Evolutionary conservation across 2,797 vertebrate species (phyloP).

Genomic region (Anas flavirostris): DNA sequence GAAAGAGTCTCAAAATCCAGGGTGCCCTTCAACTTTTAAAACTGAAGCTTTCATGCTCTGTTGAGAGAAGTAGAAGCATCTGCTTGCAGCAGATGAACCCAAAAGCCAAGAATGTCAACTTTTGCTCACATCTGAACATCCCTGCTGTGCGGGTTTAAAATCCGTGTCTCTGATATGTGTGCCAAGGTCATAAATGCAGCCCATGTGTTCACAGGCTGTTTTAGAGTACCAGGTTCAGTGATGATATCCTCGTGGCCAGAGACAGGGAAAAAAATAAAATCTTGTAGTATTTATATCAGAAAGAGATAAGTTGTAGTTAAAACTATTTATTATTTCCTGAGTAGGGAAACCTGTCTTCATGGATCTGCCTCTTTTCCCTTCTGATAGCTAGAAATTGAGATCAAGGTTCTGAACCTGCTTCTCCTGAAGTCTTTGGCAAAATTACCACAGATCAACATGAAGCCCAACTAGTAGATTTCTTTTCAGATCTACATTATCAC

Average conservation of each 20-base stretch:
- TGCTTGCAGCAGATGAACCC: neutral
- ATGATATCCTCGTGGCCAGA: neutral
- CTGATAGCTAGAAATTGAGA: neutral
- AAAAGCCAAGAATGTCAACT: neutral
- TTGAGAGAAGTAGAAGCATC: neutral
- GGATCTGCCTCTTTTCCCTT: neutral
- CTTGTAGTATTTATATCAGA: neutral
- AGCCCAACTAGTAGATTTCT: neutral
- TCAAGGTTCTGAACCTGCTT: neutral
- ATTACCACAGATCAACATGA: neutral
- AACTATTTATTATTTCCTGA: neutral
- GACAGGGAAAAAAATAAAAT: neutral
- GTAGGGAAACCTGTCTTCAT: neutral
- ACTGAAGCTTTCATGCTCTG: neutral
- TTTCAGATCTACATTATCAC: neutral
- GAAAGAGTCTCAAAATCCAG: neutral
- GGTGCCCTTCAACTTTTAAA: neutral
- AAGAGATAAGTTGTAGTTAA: neutral
- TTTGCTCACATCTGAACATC: neutral
- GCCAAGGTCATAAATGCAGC: neutral
- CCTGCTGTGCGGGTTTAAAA: conserved; percentile 10
- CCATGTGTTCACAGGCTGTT: neutral
- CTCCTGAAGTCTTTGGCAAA: neutral
- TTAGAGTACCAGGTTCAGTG: neutral
- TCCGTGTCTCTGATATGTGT: neutral